These are phyloP conservation scores for Mus spretus DNA, from an alignment of 2,797 vertebrate species.

Conservation along the genomic window DNA sequence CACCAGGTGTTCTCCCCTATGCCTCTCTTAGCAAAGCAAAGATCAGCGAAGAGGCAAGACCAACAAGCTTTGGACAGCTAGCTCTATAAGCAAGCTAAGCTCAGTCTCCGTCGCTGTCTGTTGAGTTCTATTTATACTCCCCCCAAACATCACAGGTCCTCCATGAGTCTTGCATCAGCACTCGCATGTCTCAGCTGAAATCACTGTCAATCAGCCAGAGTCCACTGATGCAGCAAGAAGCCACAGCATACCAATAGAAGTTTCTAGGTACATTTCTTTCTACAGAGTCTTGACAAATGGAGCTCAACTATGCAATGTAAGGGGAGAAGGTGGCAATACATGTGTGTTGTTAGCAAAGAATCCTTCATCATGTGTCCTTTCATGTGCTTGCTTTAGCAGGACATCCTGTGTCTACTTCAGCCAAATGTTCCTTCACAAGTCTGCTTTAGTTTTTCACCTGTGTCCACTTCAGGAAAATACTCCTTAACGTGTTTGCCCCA, in stretches of 20 bases:
- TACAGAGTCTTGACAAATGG: not conserved
- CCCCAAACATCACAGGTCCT: not conserved
- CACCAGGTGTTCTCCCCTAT: not conserved
- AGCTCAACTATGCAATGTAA: not conserved
- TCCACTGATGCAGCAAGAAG: not conserved
- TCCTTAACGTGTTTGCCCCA: not conserved
- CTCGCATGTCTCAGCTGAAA: not conserved
- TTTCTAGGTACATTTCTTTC: not conserved
- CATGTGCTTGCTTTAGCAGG: not conserved
- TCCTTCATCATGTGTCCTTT: not conserved
- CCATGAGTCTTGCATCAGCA: not conserved
- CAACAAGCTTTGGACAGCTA: not conserved
- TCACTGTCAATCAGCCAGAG: not conserved
- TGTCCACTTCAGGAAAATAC: not conserved
- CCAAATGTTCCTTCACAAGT: not conserved
- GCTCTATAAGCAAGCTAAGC: not conserved
- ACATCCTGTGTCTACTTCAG: not conserved
- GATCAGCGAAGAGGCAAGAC: not conserved
- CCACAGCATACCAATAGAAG: not conserved
- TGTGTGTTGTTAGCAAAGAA: not conserved
- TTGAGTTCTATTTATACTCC: not conserved
- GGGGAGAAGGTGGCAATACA: not conserved
- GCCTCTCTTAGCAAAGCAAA: not conserved
- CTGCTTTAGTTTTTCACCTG: not conserved
- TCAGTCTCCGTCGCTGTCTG: not conserved